A percentile compares a stretch with the other conserved stretches of the same genome.
phyloP scores from a whole-genome alignment of 2,113 vertebrate genomes.

The Serranochromis macrocephalus region DNA sequence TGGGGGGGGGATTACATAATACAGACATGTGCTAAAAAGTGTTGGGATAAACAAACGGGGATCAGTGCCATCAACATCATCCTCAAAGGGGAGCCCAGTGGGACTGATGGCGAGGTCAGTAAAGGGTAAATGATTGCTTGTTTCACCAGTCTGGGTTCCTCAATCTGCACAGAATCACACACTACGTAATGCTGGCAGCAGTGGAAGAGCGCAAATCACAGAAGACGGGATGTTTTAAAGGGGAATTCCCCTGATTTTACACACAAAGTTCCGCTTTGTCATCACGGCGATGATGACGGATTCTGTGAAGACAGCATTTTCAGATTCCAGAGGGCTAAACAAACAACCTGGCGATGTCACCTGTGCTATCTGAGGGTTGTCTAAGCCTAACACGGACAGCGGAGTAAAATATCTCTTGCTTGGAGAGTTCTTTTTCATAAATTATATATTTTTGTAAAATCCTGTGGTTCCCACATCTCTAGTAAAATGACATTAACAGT shows the following conservation, averaged over 20 bases:
- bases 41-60: conserved; percentile 34
- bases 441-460: background rate
- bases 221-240: background rate
- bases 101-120: background rate
- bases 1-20: conserved; percentile 46
- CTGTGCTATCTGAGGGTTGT: background rate
- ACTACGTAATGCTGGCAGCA: background rate
- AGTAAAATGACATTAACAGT: background rate
- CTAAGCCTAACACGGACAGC: background rate
- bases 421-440: background rate
- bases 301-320: background rate
- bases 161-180: background rate
- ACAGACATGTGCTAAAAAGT: conserved; percentile 36
- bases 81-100: background rate
- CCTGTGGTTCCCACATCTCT: background rate
- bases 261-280: background rate
- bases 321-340: background rate
- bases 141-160: background rate
- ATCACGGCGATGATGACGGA: fast-evolving
- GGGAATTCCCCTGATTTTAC: background rate
- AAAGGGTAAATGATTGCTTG: background rate
- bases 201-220: background rate
- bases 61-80: conserved; percentile 41
- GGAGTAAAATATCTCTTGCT: background rate
- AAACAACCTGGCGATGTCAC: background rate